phyloP scores from a whole-genome alignment of 1,140 invertebrate species.

The Pararge aegeria region DNA sequence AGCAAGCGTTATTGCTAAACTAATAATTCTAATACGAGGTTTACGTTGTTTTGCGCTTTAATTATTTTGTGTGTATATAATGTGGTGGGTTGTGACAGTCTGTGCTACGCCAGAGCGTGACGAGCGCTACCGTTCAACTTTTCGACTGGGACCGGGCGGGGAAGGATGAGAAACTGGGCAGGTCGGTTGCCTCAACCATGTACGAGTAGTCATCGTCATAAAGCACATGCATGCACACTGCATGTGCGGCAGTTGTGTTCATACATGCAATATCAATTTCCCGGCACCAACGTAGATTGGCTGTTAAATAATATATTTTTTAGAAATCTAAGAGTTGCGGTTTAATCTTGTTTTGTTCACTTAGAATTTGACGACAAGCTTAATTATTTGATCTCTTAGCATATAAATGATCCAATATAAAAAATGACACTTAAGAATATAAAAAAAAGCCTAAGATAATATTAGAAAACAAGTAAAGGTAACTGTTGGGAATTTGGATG shows the following conservation, averaged over 20 bases:
- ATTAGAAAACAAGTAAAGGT: too few relatives aligned
- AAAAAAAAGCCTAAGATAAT: too few relatives aligned
- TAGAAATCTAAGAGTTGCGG: too few relatives aligned
- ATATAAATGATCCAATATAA: too few relatives aligned
- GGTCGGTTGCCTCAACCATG: conserved; percentile 76
- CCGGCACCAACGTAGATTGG: neutral
- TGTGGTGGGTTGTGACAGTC: conserved; percentile 68
- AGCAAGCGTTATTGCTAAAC: neutral
- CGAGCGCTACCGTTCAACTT: conserved; percentile 49
- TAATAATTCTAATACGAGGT: conserved; percentile 15
- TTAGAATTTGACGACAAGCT: too few relatives aligned
- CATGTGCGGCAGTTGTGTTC: conserved; percentile 2
- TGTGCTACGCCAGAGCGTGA: conserved; percentile 54
- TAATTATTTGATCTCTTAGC: too few relatives aligned
- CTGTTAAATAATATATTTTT: neutral
- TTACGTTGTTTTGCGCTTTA: neutral
- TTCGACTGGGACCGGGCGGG: conserved; percentile 91
- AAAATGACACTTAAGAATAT: too few relatives aligned
- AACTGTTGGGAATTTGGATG: too few relatives aligned
- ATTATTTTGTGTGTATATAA: conserved; percentile 18
- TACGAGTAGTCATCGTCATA: conserved; percentile 1
- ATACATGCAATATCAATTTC: neutral
- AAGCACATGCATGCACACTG: conserved; percentile 8
- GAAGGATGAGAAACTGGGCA: conserved; percentile 89
- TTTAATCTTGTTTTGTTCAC: too few relatives aligned